Conservation (phyloP, 2,113 vertebrate species). For the Oncorhynchus masou region DNA sequence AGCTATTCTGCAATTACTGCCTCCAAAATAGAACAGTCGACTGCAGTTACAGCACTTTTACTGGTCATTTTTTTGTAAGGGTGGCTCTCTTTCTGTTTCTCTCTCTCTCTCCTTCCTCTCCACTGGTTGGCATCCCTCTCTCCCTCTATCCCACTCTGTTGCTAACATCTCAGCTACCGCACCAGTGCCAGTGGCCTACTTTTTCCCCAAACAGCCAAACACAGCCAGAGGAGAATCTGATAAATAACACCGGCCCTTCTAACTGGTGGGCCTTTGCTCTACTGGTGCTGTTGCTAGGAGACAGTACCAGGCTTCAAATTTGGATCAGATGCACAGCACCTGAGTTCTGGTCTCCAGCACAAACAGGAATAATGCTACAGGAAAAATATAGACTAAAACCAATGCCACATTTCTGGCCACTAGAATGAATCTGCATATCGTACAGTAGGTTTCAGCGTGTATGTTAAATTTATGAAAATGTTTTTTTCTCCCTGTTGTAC, state of each 20-base stretch:
- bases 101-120: not conserved
- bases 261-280: slow-evolving; percentile 45
- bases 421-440: too few species aligned
- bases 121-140: not conserved
- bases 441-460: too few species aligned
- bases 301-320: slow-evolving; percentile 58
- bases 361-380: not conserved
- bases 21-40: too few species aligned
- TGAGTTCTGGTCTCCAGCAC: slow-evolving; percentile 38
- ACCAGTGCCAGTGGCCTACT: slow-evolving; percentile 54
- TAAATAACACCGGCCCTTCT: slow-evolving; percentile 51
- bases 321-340: slow-evolving; percentile 43
- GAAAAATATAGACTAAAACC: too few species aligned
- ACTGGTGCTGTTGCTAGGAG: slow-evolving; percentile 73
- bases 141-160: not conserved
- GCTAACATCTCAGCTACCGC: slow-evolving; percentile 15
- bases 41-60: too few species aligned
- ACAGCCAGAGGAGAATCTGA: slow-evolving; percentile 51
- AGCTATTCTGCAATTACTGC: too few species aligned
- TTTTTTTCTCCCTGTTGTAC: too few species aligned
- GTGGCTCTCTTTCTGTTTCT: not conserved
- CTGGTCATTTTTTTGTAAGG: too few species aligned
- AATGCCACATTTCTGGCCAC: too few species aligned
- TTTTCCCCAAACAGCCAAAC: slow-evolving; percentile 56
- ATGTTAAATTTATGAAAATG: too few species aligned